Evolutionary conservation across 2,797 vertebrate genomes (phyloP).

Genomic region (Megaceryle alcyon): DNA sequence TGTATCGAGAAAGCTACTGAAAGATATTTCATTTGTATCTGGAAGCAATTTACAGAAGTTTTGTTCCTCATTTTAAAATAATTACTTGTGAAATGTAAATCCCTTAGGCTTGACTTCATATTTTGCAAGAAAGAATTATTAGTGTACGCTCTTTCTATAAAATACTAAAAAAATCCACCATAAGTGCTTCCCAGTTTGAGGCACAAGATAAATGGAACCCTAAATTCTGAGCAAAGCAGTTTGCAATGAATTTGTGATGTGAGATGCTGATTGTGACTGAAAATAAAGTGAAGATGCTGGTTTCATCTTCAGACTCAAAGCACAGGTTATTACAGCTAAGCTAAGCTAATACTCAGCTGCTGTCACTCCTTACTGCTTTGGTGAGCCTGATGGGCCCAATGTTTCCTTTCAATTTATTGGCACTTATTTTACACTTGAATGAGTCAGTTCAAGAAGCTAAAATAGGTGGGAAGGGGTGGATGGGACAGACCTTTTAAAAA

Average conservation of each 20-base stretch:
- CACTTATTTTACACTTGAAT: neutral
- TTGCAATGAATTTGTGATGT: neutral
- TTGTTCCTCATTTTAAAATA: constrained; percentile 24
- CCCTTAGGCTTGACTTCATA: constrained; percentile 1
- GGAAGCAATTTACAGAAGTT: constrained; percentile 14
- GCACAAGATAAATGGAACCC: neutral
- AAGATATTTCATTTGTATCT: constrained; percentile 27
- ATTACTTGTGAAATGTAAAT: constrained; percentile 40
- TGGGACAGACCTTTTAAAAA: neutral
- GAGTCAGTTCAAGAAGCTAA: neutral
- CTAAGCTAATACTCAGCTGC: neutral
- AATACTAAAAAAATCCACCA: neutral
- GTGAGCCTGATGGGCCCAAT: neutral
- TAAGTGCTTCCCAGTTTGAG: neutral
- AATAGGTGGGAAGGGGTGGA: neutral
- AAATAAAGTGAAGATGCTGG: neutral
- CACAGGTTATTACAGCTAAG: neutral
- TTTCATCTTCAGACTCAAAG: neutral
- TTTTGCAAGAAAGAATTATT: neutral
- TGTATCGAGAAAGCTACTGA: constrained; percentile 5
- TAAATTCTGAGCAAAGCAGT: neutral
- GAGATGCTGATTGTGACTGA: neutral
- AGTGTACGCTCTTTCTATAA: neutral
- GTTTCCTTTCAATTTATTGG: neutral
- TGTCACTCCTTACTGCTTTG: neutral